Evolutionary conservation across 2,888 invertebrate genomes (phyloP), one percentile per base, ranked within the genome.

Genomic region (Coelopa pilipes): DNA sequence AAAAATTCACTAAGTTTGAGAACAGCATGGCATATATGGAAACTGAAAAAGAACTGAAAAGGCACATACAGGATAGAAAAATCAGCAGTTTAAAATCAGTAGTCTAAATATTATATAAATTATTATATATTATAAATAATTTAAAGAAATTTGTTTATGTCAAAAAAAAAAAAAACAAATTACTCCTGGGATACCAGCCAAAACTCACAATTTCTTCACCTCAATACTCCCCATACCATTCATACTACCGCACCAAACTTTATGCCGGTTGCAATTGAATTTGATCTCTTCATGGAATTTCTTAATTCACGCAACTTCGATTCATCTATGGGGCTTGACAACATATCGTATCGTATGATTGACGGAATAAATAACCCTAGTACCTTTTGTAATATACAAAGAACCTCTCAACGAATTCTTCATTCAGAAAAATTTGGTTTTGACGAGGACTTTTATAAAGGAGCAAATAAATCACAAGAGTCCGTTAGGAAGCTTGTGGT

Each of bases 111-210:
- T n/a, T 12, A 0, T 21, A 57, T 1, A 60, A 59, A 0, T 57
- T 74, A 46, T 76, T 71, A 70, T 65, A 68, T 0, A 70, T n/a
- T n/a, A 46, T 75, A 1, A n/a, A 17, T 0, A 65, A 66, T 12
- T 0, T 76, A 0, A 76, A 74, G 45, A 74, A 70, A 21, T 74
- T 69, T 45, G 47, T 66, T 12, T 24, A 11, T 13, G 24, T 4
- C 0, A n/a, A n/a, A n/a, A n/a, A n/a, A n/a, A n/a, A 74, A 76
- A 13, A 24, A 13, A 3, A 3, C 45, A 0, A 74, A 72, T 0
- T 67, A 74, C 21, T 68, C 68, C 0, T 75, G 75, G 75, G 45
- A 15, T 5, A 11, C 57, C 0, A 17, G 13, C 1, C 55, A 63
- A 17, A 63, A 68, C 1, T 50, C 3, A 1, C 21, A 59, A 17